Percentiles rank a stretch among this genome's conserved stretches.
Conservation (phyloP, 2,113 vertebrate species). For the Chaetorhynchus papuensis region DNA sequence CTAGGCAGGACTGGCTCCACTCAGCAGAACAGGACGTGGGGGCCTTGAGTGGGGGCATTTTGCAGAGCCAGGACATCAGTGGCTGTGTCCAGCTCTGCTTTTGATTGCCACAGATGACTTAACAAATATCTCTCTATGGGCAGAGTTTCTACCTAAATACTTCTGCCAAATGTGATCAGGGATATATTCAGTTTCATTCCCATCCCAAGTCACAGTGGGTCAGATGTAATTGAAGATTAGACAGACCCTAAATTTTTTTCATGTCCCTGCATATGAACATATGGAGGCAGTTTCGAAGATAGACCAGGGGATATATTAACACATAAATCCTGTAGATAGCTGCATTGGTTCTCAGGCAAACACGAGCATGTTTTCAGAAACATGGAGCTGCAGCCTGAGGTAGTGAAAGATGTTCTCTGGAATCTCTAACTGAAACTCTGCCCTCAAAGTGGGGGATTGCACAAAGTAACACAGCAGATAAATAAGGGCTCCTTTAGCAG, state of each 20-base stretch:
- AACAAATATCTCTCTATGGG: not conserved
- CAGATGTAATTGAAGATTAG: not conserved
- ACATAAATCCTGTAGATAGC: not conserved
- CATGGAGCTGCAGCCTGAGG: not conserved
- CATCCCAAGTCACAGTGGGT: not conserved
- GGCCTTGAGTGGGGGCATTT: accelerated
- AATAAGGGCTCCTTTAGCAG: not conserved
- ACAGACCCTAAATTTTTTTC: not conserved
- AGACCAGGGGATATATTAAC: not conserved
- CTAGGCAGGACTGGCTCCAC: not conserved
- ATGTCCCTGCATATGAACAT: not conserved
- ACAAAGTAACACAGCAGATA: not conserved
- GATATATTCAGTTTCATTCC: not conserved
- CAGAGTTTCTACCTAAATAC: not conserved
- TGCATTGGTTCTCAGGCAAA: not conserved
- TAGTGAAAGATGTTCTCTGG: not conserved
- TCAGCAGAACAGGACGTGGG: accelerated
- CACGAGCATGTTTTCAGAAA: not conserved
- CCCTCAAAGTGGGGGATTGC: not conserved
- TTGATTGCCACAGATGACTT: not conserved
- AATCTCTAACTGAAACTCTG: not conserved
- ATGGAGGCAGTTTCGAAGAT: not conserved
- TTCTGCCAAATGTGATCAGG: not conserved
- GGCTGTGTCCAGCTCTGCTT: not conserved
- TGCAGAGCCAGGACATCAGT: not conserved